Evolutionary conservation across 2,797 vertebrate genomes (phyloP).

Genomic region (Pelobates cultripes): DNA sequence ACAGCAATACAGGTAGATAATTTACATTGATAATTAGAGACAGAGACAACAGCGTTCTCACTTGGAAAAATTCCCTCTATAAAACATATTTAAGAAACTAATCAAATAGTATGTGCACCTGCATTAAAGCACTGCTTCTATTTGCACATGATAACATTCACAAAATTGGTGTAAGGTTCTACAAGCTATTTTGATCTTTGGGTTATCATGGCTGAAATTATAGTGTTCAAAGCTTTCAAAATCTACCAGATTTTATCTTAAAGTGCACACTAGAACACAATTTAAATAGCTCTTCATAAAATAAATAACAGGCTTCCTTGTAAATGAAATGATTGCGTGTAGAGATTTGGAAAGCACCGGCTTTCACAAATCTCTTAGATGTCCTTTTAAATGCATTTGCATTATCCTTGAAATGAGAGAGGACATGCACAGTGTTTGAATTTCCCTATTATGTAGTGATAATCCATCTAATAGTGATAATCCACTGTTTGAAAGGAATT

Average conservation of each 20-base stretch:
- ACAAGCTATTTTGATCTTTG: conserved; percentile 6
- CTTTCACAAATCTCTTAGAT: background rate
- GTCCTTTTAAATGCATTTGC: conserved; percentile 6
- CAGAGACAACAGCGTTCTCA: too few species aligned
- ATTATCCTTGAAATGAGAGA: conserved; percentile 11
- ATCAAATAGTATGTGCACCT: background rate
- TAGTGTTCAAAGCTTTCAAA: conserved; percentile 32
- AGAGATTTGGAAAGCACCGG: conserved; percentile 19
- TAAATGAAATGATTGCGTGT: conserved; percentile 33
- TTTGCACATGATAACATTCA: background rate
- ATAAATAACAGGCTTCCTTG: conserved; percentile 35
- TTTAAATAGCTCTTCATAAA: conserved; percentile 42
- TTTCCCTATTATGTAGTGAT: background rate
- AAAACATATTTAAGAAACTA: background rate
- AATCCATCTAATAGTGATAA: background rate
- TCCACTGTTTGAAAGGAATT: too few species aligned
- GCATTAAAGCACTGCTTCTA: background rate
- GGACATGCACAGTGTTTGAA: conserved; percentile 7
- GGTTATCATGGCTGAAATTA: conserved; percentile 34
- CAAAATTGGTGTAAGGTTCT: background rate
- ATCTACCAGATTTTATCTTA: conserved; percentile 12
- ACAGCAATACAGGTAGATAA: too few species aligned
- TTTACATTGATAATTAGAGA: too few species aligned
- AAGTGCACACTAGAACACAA: conserved; percentile 27
- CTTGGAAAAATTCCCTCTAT: too few species aligned